phyloP scores from a whole-genome alignment of 1,140 invertebrate genomes.

The Brachionus plicatilis region DNA sequence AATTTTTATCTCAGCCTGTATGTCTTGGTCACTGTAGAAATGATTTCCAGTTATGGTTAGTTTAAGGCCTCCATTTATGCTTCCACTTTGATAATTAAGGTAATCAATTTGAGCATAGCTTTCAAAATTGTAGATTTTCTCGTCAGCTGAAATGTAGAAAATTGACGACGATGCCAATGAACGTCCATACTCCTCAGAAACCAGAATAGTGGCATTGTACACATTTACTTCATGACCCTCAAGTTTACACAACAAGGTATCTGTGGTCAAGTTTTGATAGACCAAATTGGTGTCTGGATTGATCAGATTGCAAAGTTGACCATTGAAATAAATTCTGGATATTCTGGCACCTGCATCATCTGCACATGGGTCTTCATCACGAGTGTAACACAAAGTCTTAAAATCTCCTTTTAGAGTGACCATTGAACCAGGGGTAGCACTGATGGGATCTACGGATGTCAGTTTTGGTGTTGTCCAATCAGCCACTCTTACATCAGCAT shows the following conservation, averaged over 20 bases:
- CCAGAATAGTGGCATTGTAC: neutral
- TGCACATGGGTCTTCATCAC: neutral
- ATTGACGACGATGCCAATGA: neutral
- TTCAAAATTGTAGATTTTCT: constrained; percentile 14
- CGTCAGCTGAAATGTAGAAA: neutral
- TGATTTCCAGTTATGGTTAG: neutral
- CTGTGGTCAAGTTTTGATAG: neutral
- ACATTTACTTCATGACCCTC: constrained; percentile 17
- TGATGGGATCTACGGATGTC: constrained; percentile 38
- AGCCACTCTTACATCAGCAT: neutral
- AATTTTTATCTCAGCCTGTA: neutral
- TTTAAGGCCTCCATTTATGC: neutral
- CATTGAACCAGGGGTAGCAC: constrained; percentile 42
- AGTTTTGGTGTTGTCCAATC: constrained; percentile 43
- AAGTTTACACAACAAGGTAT: neutral
- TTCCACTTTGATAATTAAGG: neutral
- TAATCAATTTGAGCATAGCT: constrained; percentile 40
- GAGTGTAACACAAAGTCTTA: constrained; percentile 6
- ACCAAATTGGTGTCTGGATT: neutral
- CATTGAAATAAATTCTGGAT: constrained; percentile 23
- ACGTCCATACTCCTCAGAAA: constrained; percentile 23
- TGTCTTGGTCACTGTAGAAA: constrained; percentile 25
- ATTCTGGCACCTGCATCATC: neutral
- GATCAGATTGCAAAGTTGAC: constrained; percentile 24
- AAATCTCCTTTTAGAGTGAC: constrained; percentile 43